Percentiles rank a stretch among this genome's conserved stretches.
Conservation (phyloP, 1,140 invertebrate species). For the Dryas iulia region DNA sequence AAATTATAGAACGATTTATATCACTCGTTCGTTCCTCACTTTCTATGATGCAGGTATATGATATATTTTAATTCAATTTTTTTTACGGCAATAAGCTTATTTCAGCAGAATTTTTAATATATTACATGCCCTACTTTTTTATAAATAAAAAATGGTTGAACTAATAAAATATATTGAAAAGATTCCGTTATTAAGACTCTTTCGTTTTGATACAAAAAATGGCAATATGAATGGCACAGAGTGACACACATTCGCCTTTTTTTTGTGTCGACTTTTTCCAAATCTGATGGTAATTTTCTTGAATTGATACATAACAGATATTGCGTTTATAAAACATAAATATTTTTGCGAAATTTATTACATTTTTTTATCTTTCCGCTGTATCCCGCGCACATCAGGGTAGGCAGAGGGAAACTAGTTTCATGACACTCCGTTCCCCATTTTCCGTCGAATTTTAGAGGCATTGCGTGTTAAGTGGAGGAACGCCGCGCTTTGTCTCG, state of each 20-base stretch:
- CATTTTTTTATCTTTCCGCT: no score
- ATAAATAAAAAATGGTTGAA: not conserved
- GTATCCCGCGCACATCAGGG: no score
- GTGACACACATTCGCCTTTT: not conserved
- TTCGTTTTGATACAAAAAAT: not conserved
- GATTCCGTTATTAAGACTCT: conserved; percentile 1
- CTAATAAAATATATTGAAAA: conserved; percentile 2
- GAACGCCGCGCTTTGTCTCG: no score
- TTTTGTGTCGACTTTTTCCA: not conserved
- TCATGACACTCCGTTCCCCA: no score
- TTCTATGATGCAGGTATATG: no score
- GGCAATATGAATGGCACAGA: not conserved
- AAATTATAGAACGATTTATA: no score
- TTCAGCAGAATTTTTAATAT: not conserved
- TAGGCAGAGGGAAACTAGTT: no score
- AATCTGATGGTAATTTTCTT: not conserved
- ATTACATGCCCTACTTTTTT: not conserved
- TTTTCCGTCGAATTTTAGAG: no score
- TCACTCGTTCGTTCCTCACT: no score
- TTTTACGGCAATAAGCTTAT: not conserved
- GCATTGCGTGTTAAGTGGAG: no score
- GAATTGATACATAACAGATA: not conserved
- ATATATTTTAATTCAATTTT: not conserved
- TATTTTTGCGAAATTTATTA: no score
- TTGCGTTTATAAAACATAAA: not conserved